Percentiles rank a stretch among this genome's conserved stretches.
phyloP scores from a whole-genome alignment of 2,888 invertebrate genomes.

The Tinea trinotella region DNA sequence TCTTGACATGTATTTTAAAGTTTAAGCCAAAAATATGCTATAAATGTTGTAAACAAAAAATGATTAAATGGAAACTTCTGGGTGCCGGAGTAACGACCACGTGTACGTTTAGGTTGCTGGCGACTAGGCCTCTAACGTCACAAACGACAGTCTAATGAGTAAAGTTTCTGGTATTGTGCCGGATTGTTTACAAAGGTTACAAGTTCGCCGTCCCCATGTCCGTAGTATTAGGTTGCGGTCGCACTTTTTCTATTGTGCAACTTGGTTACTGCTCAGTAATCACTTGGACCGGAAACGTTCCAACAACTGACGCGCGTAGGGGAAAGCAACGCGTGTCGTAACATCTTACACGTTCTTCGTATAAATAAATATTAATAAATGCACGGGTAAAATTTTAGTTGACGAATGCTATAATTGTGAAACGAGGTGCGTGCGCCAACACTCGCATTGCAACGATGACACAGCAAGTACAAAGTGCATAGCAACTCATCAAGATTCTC shows the following conservation, averaged over 20 bases:
- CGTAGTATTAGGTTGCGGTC: constrained; percentile 21
- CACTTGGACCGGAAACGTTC: constrained; percentile 24
- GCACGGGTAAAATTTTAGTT: not conserved
- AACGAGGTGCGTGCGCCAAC: not conserved
- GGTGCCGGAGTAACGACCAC: not conserved
- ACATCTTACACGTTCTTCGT: not conserved
- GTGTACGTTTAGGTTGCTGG: not conserved
- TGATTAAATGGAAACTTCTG: not conserved
- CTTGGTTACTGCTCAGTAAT: constrained; percentile 19
- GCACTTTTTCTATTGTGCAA: constrained; percentile 22
- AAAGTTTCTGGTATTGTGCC: constrained; percentile 30
- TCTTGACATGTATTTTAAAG: constrained; percentile 6
- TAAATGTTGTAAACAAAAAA: not conserved
- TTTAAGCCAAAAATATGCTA: not conserved
- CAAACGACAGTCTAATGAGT: constrained; percentile 35
- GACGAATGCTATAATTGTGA: not conserved
- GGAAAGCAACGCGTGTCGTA: not conserved
- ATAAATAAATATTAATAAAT: not conserved
- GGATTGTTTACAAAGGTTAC: constrained; percentile 5
- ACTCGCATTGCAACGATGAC: not conserved
- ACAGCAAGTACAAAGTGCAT: constrained; percentile 15
- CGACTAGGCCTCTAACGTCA: constrained; percentile 24
- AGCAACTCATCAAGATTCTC: constrained; percentile 9
- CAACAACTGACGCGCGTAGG: constrained; percentile 17
- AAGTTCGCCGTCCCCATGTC: not conserved